These are phyloP conservation scores for Chaetura pelagica DNA, from an alignment of 2,113 vertebrate species.

Conservation along the genomic window DNA sequence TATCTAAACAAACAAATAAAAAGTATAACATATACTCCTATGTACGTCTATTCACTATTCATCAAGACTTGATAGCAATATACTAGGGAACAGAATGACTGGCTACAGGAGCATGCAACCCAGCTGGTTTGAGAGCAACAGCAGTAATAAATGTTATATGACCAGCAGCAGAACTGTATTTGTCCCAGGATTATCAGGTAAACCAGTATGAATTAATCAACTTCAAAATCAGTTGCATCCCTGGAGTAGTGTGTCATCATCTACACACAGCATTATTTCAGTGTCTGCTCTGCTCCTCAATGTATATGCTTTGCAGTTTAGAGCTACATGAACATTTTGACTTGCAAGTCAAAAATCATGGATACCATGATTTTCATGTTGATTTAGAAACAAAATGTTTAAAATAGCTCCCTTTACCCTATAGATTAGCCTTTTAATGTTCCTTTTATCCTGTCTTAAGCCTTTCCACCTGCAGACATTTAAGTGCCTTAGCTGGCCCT, in stretches of 20 bases:
- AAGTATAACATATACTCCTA: background rate
- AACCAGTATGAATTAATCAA: background rate
- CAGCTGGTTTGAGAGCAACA: background rate
- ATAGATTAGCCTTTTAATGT: background rate
- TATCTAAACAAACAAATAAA: background rate
- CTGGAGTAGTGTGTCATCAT: background rate
- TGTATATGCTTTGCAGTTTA: background rate
- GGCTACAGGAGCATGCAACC: fast-evolving
- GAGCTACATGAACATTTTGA: background rate
- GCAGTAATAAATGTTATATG: background rate
- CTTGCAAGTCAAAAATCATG: background rate
- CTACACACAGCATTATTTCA: background rate
- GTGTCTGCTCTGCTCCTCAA: background rate
- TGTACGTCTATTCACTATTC: background rate
- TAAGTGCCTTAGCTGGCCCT: background rate
- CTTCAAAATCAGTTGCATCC: background rate
- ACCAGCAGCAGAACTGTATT: background rate
- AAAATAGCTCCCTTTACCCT: background rate
- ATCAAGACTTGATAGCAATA: background rate
- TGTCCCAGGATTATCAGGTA: background rate
- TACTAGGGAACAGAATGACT: background rate
- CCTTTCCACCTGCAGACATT: background rate
- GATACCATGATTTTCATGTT: background rate
- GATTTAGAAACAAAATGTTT: background rate
- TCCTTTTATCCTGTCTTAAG: background rate